A percentile compares a stretch with the other conserved stretches of the same genome.
Conservation (phyloP, 2,113 vertebrate genomes). For the Speoplatyrhinus poulsoni region DNA sequence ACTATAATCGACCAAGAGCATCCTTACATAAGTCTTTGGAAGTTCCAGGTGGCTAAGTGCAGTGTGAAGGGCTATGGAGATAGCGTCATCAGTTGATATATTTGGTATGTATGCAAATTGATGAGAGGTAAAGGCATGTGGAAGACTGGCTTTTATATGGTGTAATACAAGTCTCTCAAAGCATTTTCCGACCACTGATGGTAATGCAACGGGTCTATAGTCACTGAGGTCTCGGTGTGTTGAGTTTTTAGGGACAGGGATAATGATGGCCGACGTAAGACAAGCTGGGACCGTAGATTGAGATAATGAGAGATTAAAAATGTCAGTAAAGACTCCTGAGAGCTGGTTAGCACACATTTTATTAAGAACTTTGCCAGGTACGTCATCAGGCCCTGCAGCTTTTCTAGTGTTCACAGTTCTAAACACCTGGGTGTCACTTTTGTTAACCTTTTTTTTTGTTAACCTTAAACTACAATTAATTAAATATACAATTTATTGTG, state of each 20-base stretch:
- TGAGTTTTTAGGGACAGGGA: not conserved
- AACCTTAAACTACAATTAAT: no score
- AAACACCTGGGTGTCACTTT: no score
- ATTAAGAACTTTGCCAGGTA: not conserved
- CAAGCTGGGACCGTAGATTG: not conserved
- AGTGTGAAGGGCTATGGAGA: not conserved
- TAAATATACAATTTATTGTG: no score
- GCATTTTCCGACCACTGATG: not conserved
- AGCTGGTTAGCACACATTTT: not conserved
- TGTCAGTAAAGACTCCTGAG: not conserved
- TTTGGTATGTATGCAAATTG: no score
- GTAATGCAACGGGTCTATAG: not conserved
- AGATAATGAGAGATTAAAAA: no score
- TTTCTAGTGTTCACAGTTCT: not conserved
- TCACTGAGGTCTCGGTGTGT: not conserved
- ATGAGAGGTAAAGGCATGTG: not conserved
- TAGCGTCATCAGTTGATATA: no score
- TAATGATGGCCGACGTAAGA: not conserved
- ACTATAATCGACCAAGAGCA: no score
- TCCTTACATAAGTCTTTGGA: not conserved
- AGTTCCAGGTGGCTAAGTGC: not conserved
- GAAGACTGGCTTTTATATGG: not conserved
- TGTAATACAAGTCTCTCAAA: not conserved
- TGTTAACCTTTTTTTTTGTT: no score
- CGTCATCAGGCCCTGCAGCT: not conserved